Evolutionary conservation across 2,888 invertebrate species (phyloP).

Genomic region (Cheilosia impressa): DNA sequence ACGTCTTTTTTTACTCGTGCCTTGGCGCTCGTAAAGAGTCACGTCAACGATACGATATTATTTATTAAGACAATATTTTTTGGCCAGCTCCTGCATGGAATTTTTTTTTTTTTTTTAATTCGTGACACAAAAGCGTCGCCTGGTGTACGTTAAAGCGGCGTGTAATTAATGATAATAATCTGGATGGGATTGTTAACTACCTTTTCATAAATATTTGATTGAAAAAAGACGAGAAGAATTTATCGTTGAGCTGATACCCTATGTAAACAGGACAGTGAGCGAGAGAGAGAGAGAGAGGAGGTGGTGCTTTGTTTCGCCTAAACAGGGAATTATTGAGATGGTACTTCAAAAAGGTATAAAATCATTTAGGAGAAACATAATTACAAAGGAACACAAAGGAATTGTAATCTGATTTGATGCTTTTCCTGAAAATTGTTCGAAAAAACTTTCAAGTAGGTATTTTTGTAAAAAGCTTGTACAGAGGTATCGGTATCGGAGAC

Average conservation of each 20-base stretch:
- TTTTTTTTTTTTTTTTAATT: slow-evolving; percentile 3
- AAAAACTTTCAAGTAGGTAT: neutral
- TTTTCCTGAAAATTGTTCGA: neutral
- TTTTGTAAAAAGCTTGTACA: too few relatives aligned
- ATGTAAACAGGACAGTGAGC: too few relatives aligned
- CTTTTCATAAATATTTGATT: slow-evolving; percentile 48
- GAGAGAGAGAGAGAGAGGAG: too few relatives aligned
- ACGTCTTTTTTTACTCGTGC: slow-evolving; percentile 19
- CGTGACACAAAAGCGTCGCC: slow-evolving; percentile 16
- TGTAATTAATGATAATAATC: slow-evolving; percentile 52
- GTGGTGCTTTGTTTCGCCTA: too few relatives aligned
- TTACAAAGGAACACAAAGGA: slow-evolving; percentile 8
- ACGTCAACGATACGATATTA: slow-evolving; percentile 58
- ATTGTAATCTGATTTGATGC: neutral
- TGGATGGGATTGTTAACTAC: slow-evolving; percentile 52
- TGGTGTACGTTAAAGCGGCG: neutral
- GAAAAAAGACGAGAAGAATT: neutral
- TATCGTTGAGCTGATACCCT: too few relatives aligned
- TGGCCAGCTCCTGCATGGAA: neutral
- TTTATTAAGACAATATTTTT: slow-evolving; percentile 61
- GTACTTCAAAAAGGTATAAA: slow-evolving; percentile 13
- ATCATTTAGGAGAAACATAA: slow-evolving; percentile 12
- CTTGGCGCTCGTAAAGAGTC: slow-evolving; percentile 51
- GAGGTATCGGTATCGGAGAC: too few relatives aligned
- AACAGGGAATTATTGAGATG: neutral